Conservation (phyloP, 2,113 vertebrate species). For the Pleuronectes platessa region DNA sequence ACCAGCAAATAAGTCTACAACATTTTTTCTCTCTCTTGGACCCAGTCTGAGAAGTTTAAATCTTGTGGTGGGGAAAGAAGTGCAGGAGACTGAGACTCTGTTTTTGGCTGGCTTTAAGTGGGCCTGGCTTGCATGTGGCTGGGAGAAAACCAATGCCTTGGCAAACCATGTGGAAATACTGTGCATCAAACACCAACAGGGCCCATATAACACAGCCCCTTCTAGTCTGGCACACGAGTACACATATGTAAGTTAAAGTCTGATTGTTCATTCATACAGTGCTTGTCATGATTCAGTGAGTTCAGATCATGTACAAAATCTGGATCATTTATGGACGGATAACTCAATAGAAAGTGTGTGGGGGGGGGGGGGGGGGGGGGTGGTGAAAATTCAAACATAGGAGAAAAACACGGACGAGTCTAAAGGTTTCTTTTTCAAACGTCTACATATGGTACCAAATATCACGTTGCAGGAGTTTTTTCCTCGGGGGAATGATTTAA, state of each 20-base stretch:
- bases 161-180: conserved; percentile 71
- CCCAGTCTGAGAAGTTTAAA: conserved; percentile 61
- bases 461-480: background rate
- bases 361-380: too few species aligned
- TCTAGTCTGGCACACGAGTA: conserved; percentile 54
- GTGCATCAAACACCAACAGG: conserved; percentile 66
- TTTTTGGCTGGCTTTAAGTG: conserved; percentile 70
- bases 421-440: background rate
- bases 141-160: conserved; percentile 62
- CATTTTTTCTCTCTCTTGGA: conserved; percentile 57
- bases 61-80: conserved; percentile 62
- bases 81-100: conserved; percentile 64
- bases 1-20: conserved; percentile 79
- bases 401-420: background rate
- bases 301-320: background rate
- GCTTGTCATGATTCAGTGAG: conserved; percentile 36
- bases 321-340: conserved; percentile 3
- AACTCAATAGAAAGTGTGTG: background rate
- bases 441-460: background rate
- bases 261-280: conserved; percentile 32
- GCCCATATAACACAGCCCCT: conserved; percentile 53
- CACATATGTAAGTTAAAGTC: conserved; percentile 42
- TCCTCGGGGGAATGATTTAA: background rate
- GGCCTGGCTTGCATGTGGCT: conserved; percentile 71
- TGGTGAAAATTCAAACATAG: background rate